Conservation (phyloP, 1,140 invertebrate species). For the Ooceraea biroi region DNA sequence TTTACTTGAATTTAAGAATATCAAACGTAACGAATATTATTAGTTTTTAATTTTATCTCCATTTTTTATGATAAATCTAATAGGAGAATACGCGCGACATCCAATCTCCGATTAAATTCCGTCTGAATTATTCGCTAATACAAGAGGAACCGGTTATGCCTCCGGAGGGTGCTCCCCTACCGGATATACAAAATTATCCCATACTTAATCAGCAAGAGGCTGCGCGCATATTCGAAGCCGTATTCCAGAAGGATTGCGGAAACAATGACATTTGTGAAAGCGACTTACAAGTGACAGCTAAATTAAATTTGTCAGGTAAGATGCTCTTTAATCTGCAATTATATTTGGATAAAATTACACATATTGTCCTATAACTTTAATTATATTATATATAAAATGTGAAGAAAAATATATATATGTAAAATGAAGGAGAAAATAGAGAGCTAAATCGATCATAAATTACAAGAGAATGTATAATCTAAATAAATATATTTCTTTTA, state of each 20-base stretch:
- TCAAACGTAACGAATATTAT: not conserved
- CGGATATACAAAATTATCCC: slow-evolving; percentile 92
- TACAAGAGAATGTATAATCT: slow-evolving; percentile 28
- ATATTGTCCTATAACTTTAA: not conserved
- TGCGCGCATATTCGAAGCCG: slow-evolving; percentile 92
- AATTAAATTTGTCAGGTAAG: slow-evolving; percentile 88
- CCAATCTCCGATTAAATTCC: slow-evolving; percentile 94
- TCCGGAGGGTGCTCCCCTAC: slow-evolving; percentile 87
- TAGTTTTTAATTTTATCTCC: slow-evolving; percentile 6
- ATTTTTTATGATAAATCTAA: not conserved
- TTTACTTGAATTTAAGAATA: too few species aligned
- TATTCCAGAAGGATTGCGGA: slow-evolving; percentile 97
- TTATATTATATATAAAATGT: slow-evolving; percentile 18
- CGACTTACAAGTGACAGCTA: slow-evolving; percentile 91
- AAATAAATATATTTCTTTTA: slow-evolving; percentile 28
- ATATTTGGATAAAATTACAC: not conserved
- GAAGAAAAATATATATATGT: too few species aligned
- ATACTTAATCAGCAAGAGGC: slow-evolving; percentile 96
- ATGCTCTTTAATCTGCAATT: slow-evolving; percentile 39
- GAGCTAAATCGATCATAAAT: not conserved
- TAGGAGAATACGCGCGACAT: slow-evolving; percentile 93
- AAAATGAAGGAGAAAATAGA: too few species aligned
- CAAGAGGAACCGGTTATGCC: slow-evolving; percentile 89
- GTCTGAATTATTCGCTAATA: slow-evolving; percentile 93
- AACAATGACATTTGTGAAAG: slow-evolving; percentile 96